phyloP scores from a whole-genome alignment of 2,888 invertebrate genomes.

The Diogma glabrata region DNA sequence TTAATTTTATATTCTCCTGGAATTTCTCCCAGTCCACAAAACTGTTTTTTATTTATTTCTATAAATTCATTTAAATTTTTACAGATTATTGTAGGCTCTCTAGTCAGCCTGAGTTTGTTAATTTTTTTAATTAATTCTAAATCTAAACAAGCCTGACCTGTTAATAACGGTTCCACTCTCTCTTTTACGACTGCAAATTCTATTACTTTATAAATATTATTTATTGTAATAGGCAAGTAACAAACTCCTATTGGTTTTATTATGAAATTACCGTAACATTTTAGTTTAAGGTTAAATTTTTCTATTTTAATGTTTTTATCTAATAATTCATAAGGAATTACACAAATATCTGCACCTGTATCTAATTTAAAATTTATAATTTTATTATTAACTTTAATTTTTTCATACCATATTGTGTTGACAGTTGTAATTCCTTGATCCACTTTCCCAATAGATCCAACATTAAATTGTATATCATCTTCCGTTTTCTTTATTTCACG shows the following conservation, averaged over 20 bases:
- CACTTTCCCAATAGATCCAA: neutral
- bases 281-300: neutral
- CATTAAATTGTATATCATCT: too few species aligned
- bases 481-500: neutral
- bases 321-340: neutral
- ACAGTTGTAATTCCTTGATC: neutral
- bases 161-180: neutral
- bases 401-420: neutral
- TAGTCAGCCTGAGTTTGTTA: neutral
- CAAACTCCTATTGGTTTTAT: neutral
- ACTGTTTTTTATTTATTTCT: neutral
- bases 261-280: neutral
- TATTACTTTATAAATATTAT: neutral
- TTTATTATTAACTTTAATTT: neutral
- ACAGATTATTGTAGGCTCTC: neutral
- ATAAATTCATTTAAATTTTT: too few species aligned
- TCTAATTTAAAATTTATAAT: neutral
- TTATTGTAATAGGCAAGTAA: neutral
- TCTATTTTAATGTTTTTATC: neutral
- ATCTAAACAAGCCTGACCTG: neutral
- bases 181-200: neutral
- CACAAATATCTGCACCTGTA: neutral
- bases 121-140: neutral
- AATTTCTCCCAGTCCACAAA: neutral
- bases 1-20: neutral